Percentiles rank a stretch among this genome's conserved stretches.
These are phyloP conservation scores for Periophthalmus magnuspinnatus DNA, from an alignment of 2,797 vertebrate genomes.

Conservation along the genomic window DNA sequence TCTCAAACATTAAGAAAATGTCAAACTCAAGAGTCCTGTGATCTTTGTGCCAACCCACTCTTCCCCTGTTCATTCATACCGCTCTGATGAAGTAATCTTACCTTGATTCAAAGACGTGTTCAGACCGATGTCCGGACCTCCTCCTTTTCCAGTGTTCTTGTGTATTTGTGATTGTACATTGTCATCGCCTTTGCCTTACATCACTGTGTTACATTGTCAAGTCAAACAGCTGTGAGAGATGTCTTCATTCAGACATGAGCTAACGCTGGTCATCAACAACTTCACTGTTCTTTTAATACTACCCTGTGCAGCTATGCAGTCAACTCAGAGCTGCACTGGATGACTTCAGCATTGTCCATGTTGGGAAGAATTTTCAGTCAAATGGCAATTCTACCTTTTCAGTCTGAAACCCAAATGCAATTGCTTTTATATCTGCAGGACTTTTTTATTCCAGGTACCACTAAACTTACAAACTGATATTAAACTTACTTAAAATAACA, in stretches of 20 bases:
- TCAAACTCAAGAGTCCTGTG: neutral
- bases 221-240: conserved; percentile 5
- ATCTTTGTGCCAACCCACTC: neutral
- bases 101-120: neutral
- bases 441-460: no score
- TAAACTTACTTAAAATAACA: no score
- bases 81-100: neutral
- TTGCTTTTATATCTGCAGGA: neutral
- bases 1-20: neutral
- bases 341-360: neutral
- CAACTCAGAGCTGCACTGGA: neutral
- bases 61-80: neutral
- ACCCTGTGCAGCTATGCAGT: neutral
- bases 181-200: conserved; percentile 1
- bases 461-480: no score
- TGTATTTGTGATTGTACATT: neutral
- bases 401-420: neutral
- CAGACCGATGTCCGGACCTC: neutral
- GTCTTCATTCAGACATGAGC: neutral
- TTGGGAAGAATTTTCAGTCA: neutral
- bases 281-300: neutral
- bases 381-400: neutral
- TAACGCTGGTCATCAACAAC: neutral
- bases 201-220: neutral
- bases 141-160: neutral